Evolutionary conservation across 2,888 invertebrate genomes (phyloP), one percentile per base, ranked within the genome.

Genomic region (Troides helena): DNA sequence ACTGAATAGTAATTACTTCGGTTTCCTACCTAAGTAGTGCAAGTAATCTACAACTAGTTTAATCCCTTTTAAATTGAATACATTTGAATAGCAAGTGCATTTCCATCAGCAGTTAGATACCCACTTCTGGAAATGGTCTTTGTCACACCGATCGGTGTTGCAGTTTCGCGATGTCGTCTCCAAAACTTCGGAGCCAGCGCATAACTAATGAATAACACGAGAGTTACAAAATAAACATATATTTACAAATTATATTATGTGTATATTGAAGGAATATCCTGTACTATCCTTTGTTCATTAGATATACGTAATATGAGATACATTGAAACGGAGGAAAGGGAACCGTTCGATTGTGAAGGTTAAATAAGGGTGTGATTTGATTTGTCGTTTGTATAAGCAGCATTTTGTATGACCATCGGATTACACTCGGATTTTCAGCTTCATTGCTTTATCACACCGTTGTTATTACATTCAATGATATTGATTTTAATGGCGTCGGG

Each of bases 351-450:
- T 59, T 62, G 65, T 66, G 66, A 58, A 66, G 65, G 30, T 36
- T 36, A 62, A 30, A 69, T 66, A 69, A 23, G 62, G 58, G 58
- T 30, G 36, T 66, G 46, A 66, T 66, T 69, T 62, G 50, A 69
- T 69, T 69, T 66, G 43, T 65, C 56, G 56, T 65, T 43, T 62
- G 43, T 46, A 65, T 61, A 69, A 57, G 17, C 65, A 39, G 39
- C 10, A 57, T 58, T 61, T 57, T 62, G 46, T 65, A 61, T 25
- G 62, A 25, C 23, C 61, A 30, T 65, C 30, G 58, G 56, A 46
- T 65, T 69, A 58, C 46, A 61, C 21, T 21, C 21, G 60, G 6
- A 43, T 58, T 23, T 12, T 58, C 5, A n/a, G 57, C 14, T 58
- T 23, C n/a, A 57, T 57, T 57, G 57, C 21, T 18, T 57, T 21